phyloP scores from a whole-genome alignment of 2,113 vertebrate species.

The Alaudala cheleensis region DNA sequence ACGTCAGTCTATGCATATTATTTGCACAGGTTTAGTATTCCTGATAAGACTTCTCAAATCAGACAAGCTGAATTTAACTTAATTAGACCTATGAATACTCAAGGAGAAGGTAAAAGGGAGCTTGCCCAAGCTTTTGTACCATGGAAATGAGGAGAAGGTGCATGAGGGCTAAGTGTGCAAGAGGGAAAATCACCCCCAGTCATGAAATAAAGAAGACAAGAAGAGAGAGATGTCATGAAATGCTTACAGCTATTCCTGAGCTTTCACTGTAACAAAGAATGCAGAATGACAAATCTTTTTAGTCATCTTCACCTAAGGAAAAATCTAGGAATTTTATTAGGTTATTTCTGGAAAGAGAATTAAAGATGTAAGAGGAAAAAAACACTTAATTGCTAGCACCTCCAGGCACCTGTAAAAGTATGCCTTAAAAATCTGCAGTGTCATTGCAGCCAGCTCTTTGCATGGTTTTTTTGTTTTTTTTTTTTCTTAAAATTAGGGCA shows the following conservation, averaged over 20 bases:
- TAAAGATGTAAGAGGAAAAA: background rate
- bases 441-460: background rate
- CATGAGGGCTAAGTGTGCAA: background rate
- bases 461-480: background rate
- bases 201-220: slow-evolving; percentile 9
- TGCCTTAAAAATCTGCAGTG: background rate
- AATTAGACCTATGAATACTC: slow-evolving; percentile 69
- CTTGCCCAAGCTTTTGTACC: slow-evolving; percentile 13
- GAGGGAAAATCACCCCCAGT: background rate
- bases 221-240: slow-evolving; percentile 7
- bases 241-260: background rate
- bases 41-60: slow-evolving; percentile 71
- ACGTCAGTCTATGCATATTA: slow-evolving; percentile 55
- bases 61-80: slow-evolving; percentile 68
- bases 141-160: background rate
- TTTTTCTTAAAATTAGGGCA: background rate
- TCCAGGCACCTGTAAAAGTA: background rate
- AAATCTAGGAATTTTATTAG: background rate
- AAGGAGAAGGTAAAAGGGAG: slow-evolving; percentile 49
- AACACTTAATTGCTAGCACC: background rate
- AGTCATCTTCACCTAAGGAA: background rate
- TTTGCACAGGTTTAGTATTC: slow-evolving; percentile 72
- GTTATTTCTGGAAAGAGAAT: background rate
- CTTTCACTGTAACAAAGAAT: background rate
- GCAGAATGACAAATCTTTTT: background rate